Evolutionary conservation across 1,140 invertebrate genomes (phyloP), one percentile per base, ranked within the genome.

Genomic region (Sitodiplosis mosellana): DNA sequence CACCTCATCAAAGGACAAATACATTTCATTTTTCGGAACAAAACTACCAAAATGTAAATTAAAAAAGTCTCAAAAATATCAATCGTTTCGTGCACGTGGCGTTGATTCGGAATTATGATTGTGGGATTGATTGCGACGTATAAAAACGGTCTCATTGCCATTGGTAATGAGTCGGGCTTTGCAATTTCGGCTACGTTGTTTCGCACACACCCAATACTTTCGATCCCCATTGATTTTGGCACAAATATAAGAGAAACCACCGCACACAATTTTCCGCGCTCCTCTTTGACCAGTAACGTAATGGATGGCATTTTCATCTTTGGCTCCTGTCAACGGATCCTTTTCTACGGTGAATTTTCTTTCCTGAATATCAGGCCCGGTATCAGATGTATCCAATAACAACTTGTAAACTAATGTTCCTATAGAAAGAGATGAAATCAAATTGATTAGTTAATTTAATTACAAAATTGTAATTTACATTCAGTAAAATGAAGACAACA

Each of bases 191-290:
- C 53, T 54, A 4, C 54, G 48, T 36, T 54, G 53, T 33, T 56
- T 56, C 12, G 52, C 44, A 49, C 54, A 56, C 14, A 54, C 50
- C 54, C 54, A 56, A 48, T 56, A 56, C 41, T 54, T 56, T 38
- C 54, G 51, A 45, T 49, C 42, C 6, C 51, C 51, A 27, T 48
- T 48, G 5, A 49, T 45, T 52, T 56, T 56, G 0, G 51, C 51
- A 50, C 54, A 56, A 15, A 56, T 53, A 47, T 54, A 56, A 0
- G 53, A 46, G 42, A 48, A 52, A 1, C 50, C 53, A 48, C 47
- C 46, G 17, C 43, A 52, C 15, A 53, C 22, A n/a, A 56, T 46
- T 49, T 56, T 56, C n/a, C 47, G 49, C 8, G 51, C 21, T 22
- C 54, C 54, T 7, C 54, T 48, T 22, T 56, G 54, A 11, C 54